Evolutionary conservation across 2,113 vertebrate species (phyloP).

Genomic region (Salvelinus fontinalis): DNA sequence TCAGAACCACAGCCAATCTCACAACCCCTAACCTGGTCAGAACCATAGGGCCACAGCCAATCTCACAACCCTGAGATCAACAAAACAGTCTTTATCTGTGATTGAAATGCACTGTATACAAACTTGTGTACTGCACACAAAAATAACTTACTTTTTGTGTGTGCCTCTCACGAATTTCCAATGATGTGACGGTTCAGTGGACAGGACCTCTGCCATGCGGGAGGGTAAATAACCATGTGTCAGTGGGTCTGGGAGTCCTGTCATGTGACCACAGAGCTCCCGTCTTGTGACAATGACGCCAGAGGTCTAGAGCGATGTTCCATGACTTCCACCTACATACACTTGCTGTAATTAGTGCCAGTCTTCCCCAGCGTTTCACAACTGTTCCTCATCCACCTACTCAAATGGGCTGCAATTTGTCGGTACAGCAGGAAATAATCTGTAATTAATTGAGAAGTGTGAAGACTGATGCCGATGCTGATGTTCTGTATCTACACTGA

Average conservation of each 20-base stretch:
- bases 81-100: too few relatives aligned
- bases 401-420: neutral
- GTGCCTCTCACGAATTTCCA: too few relatives aligned
- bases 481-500: too few relatives aligned
- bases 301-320: slow-evolving; percentile 9
- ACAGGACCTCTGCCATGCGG: too few relatives aligned
- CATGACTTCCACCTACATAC: neutral
- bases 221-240: neutral
- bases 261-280: slow-evolving; percentile 31
- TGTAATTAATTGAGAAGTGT: neutral
- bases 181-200: too few relatives aligned
- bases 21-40: too few relatives aligned
- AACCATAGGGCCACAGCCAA: neutral
- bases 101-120: too few relatives aligned
- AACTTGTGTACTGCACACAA: too few relatives aligned
- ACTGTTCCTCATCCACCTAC: slow-evolving; percentile 6
- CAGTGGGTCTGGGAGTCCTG: neutral
- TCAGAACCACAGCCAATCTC: too few relatives aligned
- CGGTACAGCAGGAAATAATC: neutral
- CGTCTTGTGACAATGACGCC: slow-evolving; percentile 31
- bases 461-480: neutral
- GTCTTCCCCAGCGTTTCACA: neutral
- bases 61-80: slow-evolving; percentile 46
- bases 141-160: too few relatives aligned
- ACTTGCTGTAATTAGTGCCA: neutral